Percentiles rank a stretch among this genome's conserved stretches.
phyloP scores from a whole-genome alignment of 2,888 invertebrate genomes.

The Psococerastis gibbosa region DNA sequence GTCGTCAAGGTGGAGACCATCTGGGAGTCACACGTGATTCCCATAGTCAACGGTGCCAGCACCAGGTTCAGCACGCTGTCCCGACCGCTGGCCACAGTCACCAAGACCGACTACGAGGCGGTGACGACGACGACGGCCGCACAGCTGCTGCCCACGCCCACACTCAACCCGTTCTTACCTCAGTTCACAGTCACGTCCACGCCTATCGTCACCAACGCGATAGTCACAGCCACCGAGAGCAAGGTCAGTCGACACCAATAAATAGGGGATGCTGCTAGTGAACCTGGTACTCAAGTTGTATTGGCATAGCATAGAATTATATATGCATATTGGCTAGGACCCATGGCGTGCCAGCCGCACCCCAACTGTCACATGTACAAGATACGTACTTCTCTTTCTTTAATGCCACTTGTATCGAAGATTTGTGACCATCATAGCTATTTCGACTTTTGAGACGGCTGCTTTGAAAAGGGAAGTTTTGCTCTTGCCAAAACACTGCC shows the following conservation, averaged over 20 bases:
- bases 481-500: too few relatives aligned
- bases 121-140: constrained; percentile 51
- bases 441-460: too few relatives aligned
- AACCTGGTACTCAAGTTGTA: neutral
- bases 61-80: constrained; percentile 63
- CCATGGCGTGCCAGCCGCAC: too few relatives aligned
- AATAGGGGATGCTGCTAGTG: constrained; percentile 16
- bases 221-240: constrained; percentile 60
- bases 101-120: constrained; percentile 58
- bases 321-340: too few relatives aligned
- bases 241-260: too few relatives aligned
- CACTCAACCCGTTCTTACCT: constrained; percentile 24
- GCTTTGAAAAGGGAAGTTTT: too few relatives aligned
- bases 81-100: constrained; percentile 55
- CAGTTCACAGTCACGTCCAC: constrained; percentile 62
- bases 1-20: constrained; percentile 55
- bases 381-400: too few relatives aligned
- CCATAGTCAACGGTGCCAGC: constrained; percentile 52
- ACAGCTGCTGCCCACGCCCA: constrained; percentile 21
- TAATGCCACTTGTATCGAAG: too few relatives aligned
- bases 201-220: constrained; percentile 59
- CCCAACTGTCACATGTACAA: too few relatives aligned
- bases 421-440: too few relatives aligned
- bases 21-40: constrained; percentile 66
- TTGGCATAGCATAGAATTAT: too few relatives aligned